These are phyloP conservation scores for Herpailurus yagouaroundi DNA, from an alignment of 2,113 vertebrate species.

Conservation along the genomic window DNA sequence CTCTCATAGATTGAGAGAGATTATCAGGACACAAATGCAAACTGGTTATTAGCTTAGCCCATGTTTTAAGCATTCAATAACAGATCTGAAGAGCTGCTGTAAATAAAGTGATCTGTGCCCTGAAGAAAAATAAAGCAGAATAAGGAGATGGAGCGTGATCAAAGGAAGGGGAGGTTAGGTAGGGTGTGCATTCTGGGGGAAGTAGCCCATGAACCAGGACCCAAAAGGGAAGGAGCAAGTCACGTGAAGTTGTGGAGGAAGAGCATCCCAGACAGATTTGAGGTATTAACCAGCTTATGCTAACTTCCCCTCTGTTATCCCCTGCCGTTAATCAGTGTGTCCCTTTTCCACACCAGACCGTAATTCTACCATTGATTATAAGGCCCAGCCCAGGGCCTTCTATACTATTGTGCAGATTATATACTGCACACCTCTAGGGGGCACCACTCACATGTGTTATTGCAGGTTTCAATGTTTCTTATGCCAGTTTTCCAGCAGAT, in stretches of 20 bases:
- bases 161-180: not conserved
- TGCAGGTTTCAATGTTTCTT: not conserved
- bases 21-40: not conserved
- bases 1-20: not conserved
- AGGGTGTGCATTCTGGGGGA: not conserved
- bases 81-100: not conserved
- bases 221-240: not conserved
- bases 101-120: not conserved
- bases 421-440: not conserved
- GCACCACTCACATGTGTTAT: not conserved
- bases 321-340: not conserved
- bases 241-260: not conserved
- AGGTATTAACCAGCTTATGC: not conserved
- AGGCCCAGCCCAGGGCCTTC: not conserved
- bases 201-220: not conserved
- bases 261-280: not conserved
- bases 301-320: not conserved
- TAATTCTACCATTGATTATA: not conserved
- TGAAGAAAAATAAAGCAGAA: not conserved
- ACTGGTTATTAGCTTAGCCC: not conserved
- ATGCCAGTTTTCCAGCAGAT: slow-evolving; percentile 24
- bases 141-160: not conserved
- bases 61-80: not conserved
- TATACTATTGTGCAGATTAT: not conserved
- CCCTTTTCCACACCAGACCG: not conserved